A percentile compares a stretch with the other conserved stretches of the same genome.
These are phyloP conservation scores for Notoglanidium macrostoma DNA, from an alignment of 2,797 vertebrate genomes.

Conservation along the genomic window DNA sequence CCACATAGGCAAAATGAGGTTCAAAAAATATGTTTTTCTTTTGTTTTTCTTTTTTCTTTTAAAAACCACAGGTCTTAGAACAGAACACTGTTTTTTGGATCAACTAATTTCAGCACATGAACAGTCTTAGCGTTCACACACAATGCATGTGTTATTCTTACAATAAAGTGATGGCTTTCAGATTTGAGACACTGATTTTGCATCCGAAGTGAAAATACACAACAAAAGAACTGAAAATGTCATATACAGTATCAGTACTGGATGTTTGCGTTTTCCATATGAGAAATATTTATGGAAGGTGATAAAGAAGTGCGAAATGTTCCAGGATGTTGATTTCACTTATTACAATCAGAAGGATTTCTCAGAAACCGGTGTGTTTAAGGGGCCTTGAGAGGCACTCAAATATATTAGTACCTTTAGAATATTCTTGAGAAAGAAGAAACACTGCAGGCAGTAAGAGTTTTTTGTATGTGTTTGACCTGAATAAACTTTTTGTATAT, in stretches of 20 bases:
- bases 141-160: not conserved
- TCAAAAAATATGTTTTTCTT: not conserved
- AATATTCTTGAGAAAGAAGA: not conserved
- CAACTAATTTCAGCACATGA: slow-evolving; percentile 3
- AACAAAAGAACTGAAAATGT: not conserved
- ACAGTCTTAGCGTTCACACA: slow-evolving; percentile 4
- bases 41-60: not conserved
- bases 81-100: slow-evolving; percentile 22
- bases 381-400: not conserved
- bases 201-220: not conserved
- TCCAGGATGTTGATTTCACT: not conserved
- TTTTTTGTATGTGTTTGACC: not conserved
- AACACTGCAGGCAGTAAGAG: not conserved
- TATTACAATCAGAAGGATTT: not conserved
- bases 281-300: not conserved
- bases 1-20: slow-evolving; percentile 19
- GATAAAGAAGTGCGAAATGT: not conserved
- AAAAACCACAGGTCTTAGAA: slow-evolving; percentile 37
- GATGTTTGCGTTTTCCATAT: not conserved
- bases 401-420: not conserved
- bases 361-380: not conserved
- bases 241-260: not conserved
- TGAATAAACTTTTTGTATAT: not conserved
- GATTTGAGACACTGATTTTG: not conserved
- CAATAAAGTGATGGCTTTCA: not conserved